Evolutionary conservation across 2,113 vertebrate genomes (phyloP).

Genomic region (Chaenogobius annularis): DNA sequence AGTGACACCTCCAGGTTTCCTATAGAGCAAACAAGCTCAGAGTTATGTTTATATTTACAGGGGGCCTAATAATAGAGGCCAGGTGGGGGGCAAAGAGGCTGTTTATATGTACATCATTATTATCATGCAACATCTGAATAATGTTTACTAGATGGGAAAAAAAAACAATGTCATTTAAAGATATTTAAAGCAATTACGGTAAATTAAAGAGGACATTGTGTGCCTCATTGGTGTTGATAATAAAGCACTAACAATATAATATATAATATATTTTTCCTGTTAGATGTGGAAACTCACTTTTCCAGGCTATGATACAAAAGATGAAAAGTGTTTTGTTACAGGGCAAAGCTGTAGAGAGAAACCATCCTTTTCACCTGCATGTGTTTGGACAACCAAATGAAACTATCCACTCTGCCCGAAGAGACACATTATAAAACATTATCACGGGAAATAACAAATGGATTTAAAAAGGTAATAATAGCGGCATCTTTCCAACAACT

Average conservation of each 20-base stretch:
- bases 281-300: background rate
- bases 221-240: conserved; percentile 1
- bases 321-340: background rate
- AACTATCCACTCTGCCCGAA: background rate
- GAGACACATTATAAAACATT: background rate
- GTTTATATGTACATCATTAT: background rate
- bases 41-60: conserved; percentile 5
- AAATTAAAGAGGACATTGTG: background rate
- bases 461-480: background rate
- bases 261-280: background rate
- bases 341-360: background rate
- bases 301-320: no score
- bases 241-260: background rate
- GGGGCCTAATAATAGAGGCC: background rate
- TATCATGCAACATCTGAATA: background rate
- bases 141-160: background rate
- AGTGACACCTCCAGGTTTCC: conserved; percentile 5
- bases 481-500: background rate
- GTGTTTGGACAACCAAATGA: background rate
- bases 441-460: background rate
- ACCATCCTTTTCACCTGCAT: background rate
- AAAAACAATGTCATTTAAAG: background rate
- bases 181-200: background rate
- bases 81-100: background rate
- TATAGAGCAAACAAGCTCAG: conserved; percentile 2